A percentile compares a stretch with the other conserved stretches of the same genome.
These are phyloP conservation scores for Macropus fuliginosus DNA, from an alignment of 2,797 vertebrate species.

Conservation along the genomic window DNA sequence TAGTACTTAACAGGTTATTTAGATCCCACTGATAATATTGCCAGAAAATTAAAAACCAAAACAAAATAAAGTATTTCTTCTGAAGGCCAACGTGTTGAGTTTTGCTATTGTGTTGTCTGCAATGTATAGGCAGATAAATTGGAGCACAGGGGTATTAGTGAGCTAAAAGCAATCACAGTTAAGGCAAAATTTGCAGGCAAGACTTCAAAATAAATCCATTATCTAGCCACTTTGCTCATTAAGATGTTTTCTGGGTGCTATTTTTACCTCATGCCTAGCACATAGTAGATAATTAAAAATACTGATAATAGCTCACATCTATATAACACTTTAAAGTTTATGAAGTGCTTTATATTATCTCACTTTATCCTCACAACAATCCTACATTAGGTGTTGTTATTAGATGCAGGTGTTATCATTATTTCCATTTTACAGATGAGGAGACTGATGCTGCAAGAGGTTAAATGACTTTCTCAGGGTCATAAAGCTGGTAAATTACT, in stretches of 20 bases:
- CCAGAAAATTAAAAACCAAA: not conserved
- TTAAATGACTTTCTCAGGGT: not conserved
- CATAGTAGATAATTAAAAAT: not conserved
- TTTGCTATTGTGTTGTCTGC: not conserved
- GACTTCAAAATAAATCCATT: not conserved
- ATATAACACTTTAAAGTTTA: not conserved
- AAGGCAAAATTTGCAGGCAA: not conserved
- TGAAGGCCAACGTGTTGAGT: not conserved
- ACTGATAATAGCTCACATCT: not conserved
- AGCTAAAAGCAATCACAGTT: not conserved
- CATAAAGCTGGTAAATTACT: not conserved
- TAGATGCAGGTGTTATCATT: not conserved
- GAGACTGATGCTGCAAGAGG: not conserved
- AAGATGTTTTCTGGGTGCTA: not conserved
- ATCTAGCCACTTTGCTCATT: not conserved
- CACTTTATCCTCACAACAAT: not conserved
- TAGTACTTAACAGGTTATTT: not conserved
- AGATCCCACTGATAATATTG: not conserved
- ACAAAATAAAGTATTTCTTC: not conserved
- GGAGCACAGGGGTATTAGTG: not conserved
- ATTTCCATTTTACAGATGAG: not conserved
- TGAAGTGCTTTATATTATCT: not conserved
- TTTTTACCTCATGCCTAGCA: not conserved
- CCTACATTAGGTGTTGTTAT: not conserved
- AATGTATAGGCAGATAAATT: not conserved